Base-by-base conservation (phyloP, 2,888 invertebrate species). In the Ypsolopha scabrella region DNA sequence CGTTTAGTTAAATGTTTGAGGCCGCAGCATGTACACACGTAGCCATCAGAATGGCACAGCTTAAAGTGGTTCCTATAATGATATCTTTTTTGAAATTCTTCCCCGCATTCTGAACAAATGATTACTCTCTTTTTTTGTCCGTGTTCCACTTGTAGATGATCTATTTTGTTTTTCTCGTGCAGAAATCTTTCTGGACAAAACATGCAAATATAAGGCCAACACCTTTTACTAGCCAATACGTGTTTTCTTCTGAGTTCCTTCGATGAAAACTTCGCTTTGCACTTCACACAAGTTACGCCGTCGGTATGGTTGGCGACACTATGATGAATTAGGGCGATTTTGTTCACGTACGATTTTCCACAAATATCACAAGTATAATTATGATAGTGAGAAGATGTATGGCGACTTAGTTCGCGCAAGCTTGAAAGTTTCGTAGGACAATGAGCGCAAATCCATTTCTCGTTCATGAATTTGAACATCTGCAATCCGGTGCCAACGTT, bases 171-270 rank as follows among this genome's bases (percentile, higher is more conserved):
- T 7, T 46, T 33, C 41, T 45, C 36, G 4, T 36, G 58, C 2
- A 65, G 57, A 50, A 80, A 82, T 46, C 76, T 60, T 7, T 72
- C 63, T 0, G 68, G 67, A 47, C 81, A 81, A 1, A 66, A 55
- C 0, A 60, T 57, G 52, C 80, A 81, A 7, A 67, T 56, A 14
- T 73, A 67, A 14, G 65, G 68, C 56, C 78, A 68, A 52, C 80
- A 80, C 3, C 59, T 60, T 1, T 67, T 67, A 0, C 65, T 64
- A 0, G 62, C 57, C 10, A 63, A 44, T 0, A 70, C 59, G 50
- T 79, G 79, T 6, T 11, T 8, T 7, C 13, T 11, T 11, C 11
- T 41, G 7, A 10, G 10, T 37, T 50, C 41, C 34, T 8, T 11
- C 10, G 41, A 11, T 6, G 11, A 4, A 9, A 50, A 50, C 7